Evolutionary conservation across 2,888 invertebrate species (phyloP), one percentile per base, ranked within the genome.

Genomic region (Coelopa pilipes): DNA sequence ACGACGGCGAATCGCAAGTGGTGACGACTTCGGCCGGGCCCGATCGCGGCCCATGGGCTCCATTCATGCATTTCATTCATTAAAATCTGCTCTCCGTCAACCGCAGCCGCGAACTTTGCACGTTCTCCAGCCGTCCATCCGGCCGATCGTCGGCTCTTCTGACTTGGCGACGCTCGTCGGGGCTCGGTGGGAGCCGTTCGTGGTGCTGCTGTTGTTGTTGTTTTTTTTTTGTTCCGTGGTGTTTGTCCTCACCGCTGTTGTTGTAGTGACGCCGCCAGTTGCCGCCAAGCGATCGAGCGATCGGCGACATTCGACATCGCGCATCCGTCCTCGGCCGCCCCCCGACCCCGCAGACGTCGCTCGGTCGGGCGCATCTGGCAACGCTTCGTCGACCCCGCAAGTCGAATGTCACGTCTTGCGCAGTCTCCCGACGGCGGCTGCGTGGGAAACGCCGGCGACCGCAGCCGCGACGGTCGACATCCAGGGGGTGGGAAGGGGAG

Each of bases 41-140:
- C 49, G 15, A 13, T n/a, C 46, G 47, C 24, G 15, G 24, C 63
- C 15, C 46, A n/a, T 53, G 45, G 19, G 13, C 57, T 69, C 60
- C 70, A 60, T 70, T 70, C 60, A 70, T 70, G 70, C 70, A 60
- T 70, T 70, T 70, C 70, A 70, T 70, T 70, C 46, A 69, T 69
- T 69, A 45, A 59, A 46, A 55, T 15, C 34, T 53, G 67, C 21
- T 67, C 11, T 53, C 12, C 17, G n/a, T 45, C 19, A 47, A 47
- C 21, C 70, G 24, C 47, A 45, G 60, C 47, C 10, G 68, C 45
- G 15, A 46, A 15, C 59, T 49, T 15, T 57, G 24, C 1, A 59
- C 21, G 45, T 55, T n/a, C 34, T 49, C n/a, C 50, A 13, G 49
- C 24, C 24, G 46, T 45, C 34, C 15, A 3, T 13, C 17, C 10